A percentile compares a stretch with the other conserved stretches of the same genome.
Conservation (phyloP, 2,797 vertebrate genomes). For the Poecilia wingei region DNA sequence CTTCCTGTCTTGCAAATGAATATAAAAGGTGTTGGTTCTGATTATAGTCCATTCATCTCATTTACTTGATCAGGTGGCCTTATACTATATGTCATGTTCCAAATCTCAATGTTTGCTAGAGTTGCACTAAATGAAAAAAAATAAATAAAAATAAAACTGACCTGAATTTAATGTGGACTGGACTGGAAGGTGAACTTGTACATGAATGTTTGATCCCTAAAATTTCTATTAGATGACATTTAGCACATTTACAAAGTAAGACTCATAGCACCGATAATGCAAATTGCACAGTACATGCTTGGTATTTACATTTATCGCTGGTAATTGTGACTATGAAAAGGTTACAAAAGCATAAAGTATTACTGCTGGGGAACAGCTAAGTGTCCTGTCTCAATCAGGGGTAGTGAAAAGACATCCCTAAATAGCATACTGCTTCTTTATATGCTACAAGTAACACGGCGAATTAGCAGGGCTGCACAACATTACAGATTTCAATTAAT, state of each 20-base stretch:
- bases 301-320: background rate
- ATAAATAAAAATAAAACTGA: too few species aligned
- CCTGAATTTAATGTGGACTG: background rate
- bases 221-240: background rate
- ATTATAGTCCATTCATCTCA: background rate
- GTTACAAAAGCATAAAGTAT: conserved; percentile 17
- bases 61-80: background rate
- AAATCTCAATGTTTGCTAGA: background rate
- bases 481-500: conserved; percentile 85
- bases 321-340: conserved; percentile 1
- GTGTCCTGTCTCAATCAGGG: conserved; percentile 77
- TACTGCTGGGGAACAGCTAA: conserved; percentile 36
- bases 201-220: background rate
- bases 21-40: background rate
- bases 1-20: background rate
- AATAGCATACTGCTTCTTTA: conserved; percentile 79
- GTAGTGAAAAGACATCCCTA: conserved; percentile 76
- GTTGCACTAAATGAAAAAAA: background rate
- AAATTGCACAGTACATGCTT: background rate
- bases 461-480: conserved; percentile 83
- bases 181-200: background rate
- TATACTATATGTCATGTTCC: background rate
- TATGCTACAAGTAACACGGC: conserved; percentile 76
- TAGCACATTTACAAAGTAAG: background rate
- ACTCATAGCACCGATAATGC: background rate